Conservation (phyloP, 2,113 vertebrate species). For the Forbesichthys papilliferus region DNA sequence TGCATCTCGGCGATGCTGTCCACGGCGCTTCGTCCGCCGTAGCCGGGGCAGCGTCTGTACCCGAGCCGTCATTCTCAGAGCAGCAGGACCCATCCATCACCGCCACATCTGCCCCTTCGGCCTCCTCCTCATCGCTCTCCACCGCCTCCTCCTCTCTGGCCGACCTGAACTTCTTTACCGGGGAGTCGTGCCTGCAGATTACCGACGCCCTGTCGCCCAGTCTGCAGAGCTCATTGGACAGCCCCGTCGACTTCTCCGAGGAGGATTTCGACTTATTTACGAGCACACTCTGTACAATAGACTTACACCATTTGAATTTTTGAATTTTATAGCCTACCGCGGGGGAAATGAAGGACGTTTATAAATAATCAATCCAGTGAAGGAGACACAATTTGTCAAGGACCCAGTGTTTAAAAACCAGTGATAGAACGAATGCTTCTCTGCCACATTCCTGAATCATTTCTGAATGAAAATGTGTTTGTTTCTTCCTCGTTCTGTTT, state of each 20-base stretch:
- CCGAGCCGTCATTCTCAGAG: constrained; percentile 70
- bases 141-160: constrained; percentile 71
- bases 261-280: constrained; percentile 93
- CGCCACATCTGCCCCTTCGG: constrained; percentile 40
- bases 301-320: constrained; percentile 86
- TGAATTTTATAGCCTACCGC: constrained; percentile 52
- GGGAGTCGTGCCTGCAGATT: constrained; percentile 81
- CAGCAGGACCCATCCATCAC: constrained; percentile 66
- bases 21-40: constrained; percentile 11
- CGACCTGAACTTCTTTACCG: constrained; percentile 82
- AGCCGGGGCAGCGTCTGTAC: constrained; percentile 20
- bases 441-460: constrained; percentile 71
- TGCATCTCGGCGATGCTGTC: constrained; percentile 44
- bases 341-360: constrained; percentile 4
- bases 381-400: constrained; percentile 20
- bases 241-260: constrained; percentile 88
- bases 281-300: constrained; percentile 90
- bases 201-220: constrained; percentile 77
- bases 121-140: constrained; percentile 11
- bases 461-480: constrained; percentile 7
- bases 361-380: constrained; percentile 38
- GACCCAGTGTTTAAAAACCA: constrained; percentile 18
- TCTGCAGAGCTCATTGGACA: constrained; percentile 81
- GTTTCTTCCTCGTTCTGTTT: constrained; percentile 26
- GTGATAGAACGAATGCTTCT: constrained; percentile 40